phyloP scores from a whole-genome alignment of 2,113 vertebrate genomes.

The Clarias batrachus region DNA sequence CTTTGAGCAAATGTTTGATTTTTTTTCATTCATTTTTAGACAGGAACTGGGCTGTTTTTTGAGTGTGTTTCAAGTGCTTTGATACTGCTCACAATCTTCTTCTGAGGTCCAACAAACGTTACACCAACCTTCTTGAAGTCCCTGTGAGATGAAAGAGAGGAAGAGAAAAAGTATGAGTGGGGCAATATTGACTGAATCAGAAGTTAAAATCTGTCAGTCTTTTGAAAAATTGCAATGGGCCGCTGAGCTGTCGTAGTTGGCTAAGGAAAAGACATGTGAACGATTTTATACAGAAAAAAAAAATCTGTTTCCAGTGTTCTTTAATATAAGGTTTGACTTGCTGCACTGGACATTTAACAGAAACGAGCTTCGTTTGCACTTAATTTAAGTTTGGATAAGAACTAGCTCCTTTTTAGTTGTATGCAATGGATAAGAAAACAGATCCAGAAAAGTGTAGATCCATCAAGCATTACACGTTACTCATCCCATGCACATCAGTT shows the following conservation, averaged over 20 bases:
- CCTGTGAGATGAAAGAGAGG: slow-evolving; percentile 66
- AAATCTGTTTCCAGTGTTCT: slow-evolving; percentile 18
- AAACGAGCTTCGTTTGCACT: slow-evolving; percentile 3
- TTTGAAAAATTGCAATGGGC: slow-evolving; percentile 63
- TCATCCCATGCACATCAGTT: slow-evolving; percentile 41
- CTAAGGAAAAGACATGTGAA: neutral
- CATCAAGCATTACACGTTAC: slow-evolving; percentile 28
- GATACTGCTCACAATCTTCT: slow-evolving; percentile 94
- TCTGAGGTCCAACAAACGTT: slow-evolving; percentile 90
- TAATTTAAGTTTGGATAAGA: slow-evolving; percentile 29
- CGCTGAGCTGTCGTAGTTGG: slow-evolving; percentile 39
- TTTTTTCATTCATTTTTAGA: slow-evolving; percentile 71
- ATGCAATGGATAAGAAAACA: slow-evolving; percentile 49
- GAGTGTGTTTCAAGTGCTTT: slow-evolving; percentile 92
- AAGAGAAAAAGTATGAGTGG: slow-evolving; percentile 34
- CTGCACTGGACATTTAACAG: neutral
- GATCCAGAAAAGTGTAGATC: slow-evolving; percentile 14
- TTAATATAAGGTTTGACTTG: slow-evolving; percentile 16
- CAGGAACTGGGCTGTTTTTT: slow-evolving; percentile 91
- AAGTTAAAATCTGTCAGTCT: slow-evolving; percentile 54
- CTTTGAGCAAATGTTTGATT: neutral
- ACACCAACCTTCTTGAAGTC: slow-evolving; percentile 94
- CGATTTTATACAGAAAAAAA: slow-evolving; percentile 11
- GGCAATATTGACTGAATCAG: slow-evolving; percentile 32
- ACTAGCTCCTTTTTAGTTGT: slow-evolving; percentile 47